These are phyloP conservation scores for Mormyrops boulengeri DNA, from an alignment of 2,797 vertebrate species.

Conservation along the genomic window DNA sequence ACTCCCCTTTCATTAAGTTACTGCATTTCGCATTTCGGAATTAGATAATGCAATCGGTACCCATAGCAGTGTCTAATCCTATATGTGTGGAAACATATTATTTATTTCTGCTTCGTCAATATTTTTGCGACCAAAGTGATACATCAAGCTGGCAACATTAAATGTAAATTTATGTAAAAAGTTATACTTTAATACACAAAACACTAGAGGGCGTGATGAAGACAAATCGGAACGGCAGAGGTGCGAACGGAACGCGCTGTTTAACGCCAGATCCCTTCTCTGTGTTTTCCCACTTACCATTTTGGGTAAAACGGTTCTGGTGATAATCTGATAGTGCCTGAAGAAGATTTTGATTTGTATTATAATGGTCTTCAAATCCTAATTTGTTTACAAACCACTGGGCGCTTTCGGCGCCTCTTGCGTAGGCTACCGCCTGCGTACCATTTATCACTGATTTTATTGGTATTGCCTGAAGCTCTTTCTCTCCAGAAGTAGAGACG, in stretches of 20 bases:
- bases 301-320: not conserved
- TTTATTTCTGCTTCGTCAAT: not conserved
- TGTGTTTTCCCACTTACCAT: not conserved
- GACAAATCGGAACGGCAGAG: not conserved
- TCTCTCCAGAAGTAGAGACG: not conserved
- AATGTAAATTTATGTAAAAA: not conserved
- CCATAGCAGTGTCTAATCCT: not conserved
- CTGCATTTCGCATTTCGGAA: not conserved
- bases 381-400: not conserved
- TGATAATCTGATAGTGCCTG: not conserved
- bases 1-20: not conserved
- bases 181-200: not conserved
- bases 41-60: not conserved
- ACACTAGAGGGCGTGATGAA: constrained; percentile 1
- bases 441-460: not conserved
- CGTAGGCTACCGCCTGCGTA: not conserved
- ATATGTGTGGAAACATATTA: not conserved
- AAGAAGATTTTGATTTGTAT: not conserved
- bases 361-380: not conserved
- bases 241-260: not conserved
- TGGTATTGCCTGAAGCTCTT: not conserved
- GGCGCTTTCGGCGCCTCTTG: not conserved
- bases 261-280: not conserved
- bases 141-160: not conserved
- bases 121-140: not conserved